Evolutionary conservation across 2,113 vertebrate species (phyloP), one percentile per base, ranked within the genome.

Genomic region (Amblyornis subalaris): DNA sequence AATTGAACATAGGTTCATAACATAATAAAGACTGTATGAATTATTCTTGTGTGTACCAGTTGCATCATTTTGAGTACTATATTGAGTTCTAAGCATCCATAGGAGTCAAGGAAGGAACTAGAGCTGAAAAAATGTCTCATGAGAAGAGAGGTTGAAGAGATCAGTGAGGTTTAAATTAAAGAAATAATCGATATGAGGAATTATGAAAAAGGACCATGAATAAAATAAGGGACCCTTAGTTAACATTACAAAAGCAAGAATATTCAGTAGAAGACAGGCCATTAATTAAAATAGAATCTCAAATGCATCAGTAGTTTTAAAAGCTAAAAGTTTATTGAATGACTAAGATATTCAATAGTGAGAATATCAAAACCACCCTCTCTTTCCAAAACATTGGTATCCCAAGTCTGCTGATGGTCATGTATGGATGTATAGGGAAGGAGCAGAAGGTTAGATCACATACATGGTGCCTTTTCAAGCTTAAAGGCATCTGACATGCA

Each of bases 401-500:
- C n/a, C 40, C 4, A 2, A 10, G 25, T 65, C 50, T 83, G 42
- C 45, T 54, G 42, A 8, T n/a, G 50, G 50, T 72, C 21, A 5
- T 2, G 2, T 58, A 6, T 0, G 2, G 47, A 26, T 42, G 60
- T 10, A 10, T 5, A 48, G 65, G 35, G 44, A 60, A 57, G 23
- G 51, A 84, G 13, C 6, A 9, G 54, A 23, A 35, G 23, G 55
- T 62, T 47, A 54, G 50, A 40, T 45, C 24, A 35, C 9, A 10
- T 1, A 51, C 28, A 7, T 25, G 33, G 10, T 83, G 54, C 47
- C 51, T 80, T 76, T 62, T 67, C 48, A 64, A n/a, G 23, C 14
- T 9, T n/a, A 1, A 45, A 45, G 25, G 28, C 15, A 14, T 18
- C 33, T 62, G 69, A 9, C 6, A 0, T 2, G 12, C 29, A 50